Evolutionary conservation across 2,888 invertebrate species (phyloP).

Genomic region (Caenorhabditis sp.): DNA sequence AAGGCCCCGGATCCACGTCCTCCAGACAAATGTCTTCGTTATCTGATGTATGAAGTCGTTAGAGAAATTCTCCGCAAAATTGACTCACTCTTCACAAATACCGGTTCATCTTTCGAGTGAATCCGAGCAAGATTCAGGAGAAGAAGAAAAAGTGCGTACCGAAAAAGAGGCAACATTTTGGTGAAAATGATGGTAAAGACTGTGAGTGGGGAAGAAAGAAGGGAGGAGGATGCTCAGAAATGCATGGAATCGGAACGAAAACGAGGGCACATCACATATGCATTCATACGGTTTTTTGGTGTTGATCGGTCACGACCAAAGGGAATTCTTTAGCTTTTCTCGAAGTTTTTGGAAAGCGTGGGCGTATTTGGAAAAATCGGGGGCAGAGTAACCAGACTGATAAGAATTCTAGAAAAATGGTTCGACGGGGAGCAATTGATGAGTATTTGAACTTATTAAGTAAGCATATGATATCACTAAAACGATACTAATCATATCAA

Average conservation of each 20-base stretch:
- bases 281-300: constrained; percentile 47
- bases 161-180: constrained; percentile 15
- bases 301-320: constrained; percentile 21
- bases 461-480: too few species aligned
- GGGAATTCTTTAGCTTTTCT: neutral
- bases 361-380: neutral
- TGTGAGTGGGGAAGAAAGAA: neutral
- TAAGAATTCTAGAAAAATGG: too few species aligned
- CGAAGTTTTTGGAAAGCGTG: neutral
- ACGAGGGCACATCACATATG: constrained; percentile 1
- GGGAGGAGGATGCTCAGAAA: constrained; percentile 2
- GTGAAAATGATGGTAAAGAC: neutral
- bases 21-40: constrained; percentile 62
- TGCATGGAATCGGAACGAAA: constrained; percentile 26
- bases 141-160: neutral
- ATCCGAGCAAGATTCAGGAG: constrained; percentile 1
- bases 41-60: constrained; percentile 21
- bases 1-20: constrained; percentile 72
- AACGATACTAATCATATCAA: too few species aligned
- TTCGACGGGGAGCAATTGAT: too few species aligned
- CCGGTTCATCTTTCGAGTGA: constrained; percentile 25
- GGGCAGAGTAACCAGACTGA: too few species aligned
- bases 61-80: neutral
- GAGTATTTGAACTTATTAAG: too few species aligned
- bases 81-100: constrained; percentile 36